phyloP scores from a whole-genome alignment of 1,140 invertebrate species.

The Sipha flava region DNA sequence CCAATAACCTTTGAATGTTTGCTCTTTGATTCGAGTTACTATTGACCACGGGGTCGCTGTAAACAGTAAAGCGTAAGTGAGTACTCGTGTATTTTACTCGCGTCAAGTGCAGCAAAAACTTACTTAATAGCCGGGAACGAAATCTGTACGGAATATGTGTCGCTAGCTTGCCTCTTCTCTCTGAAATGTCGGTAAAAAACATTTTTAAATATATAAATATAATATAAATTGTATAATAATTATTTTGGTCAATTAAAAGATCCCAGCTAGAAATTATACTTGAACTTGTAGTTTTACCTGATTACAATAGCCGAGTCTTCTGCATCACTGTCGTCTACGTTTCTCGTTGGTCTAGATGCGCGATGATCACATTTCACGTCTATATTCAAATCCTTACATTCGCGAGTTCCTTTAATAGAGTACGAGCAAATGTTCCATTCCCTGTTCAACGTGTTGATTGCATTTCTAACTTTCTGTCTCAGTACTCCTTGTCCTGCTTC shows the following conservation, averaged over 20 bases:
- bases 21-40: slow-evolving; percentile 76
- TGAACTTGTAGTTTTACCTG: slow-evolving; percentile 52
- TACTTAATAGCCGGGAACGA: slow-evolving; percentile 86
- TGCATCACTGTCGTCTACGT: slow-evolving; percentile 63
- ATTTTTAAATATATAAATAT: no score
- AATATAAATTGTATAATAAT: no score
- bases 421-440: slow-evolving; percentile 92
- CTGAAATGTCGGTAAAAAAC: slow-evolving; percentile 37
- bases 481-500: slow-evolving; percentile 86
- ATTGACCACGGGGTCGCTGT: slow-evolving; percentile 80
- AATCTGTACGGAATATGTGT: slow-evolving; percentile 82
- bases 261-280: no score
- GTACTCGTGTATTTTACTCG: neutral
- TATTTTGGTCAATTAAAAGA: no score
- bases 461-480: slow-evolving; percentile 74
- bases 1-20: slow-evolving; percentile 68
- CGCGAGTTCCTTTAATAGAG: slow-evolving; percentile 63
- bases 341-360: slow-evolving; percentile 54
- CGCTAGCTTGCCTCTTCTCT: slow-evolving; percentile 52
- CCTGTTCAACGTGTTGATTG: slow-evolving; percentile 78
- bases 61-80: neutral
- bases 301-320: slow-evolving; percentile 70
- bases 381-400: slow-evolving; percentile 80
- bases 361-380: slow-evolving; percentile 82
- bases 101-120: slow-evolving; percentile 47